Conservation (phyloP, 1,140 invertebrate species). For the Euwallacea similis region DNA sequence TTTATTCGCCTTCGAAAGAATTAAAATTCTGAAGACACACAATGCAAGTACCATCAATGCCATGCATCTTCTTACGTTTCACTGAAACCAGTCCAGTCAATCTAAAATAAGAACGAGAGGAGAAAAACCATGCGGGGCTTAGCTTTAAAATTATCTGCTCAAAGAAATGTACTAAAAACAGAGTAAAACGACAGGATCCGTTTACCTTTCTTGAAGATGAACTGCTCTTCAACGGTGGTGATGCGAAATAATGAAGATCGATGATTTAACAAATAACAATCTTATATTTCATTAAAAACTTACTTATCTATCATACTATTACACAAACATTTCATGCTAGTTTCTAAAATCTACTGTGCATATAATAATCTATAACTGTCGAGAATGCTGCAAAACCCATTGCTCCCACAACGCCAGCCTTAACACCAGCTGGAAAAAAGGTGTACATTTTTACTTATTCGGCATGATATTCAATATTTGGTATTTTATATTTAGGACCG, state of each 20-base stretch:
- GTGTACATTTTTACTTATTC: not conserved
- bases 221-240: too few relatives aligned
- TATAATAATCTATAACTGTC: constrained; percentile 92
- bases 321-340: too few relatives aligned
- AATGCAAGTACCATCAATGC: not conserved
- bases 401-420: constrained; percentile 88
- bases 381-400: constrained; percentile 96
- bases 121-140: constrained; percentile 1
- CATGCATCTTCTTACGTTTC: not conserved
- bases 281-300: too few relatives aligned
- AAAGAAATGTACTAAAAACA: not conserved
- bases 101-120: constrained; percentile 2
- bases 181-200: not conserved
- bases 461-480: too few relatives aligned
- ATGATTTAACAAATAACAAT: too few relatives aligned
- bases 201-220: too few relatives aligned
- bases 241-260: too few relatives aligned
- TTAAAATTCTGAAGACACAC: not conserved
- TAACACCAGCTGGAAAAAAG: constrained; percentile 80
- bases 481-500: not conserved
- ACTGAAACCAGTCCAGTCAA: constrained; percentile 7
- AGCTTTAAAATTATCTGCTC: constrained; percentile 1
- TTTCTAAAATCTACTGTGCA: constrained; percentile 61
- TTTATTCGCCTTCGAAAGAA: not conserved
- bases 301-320: too few relatives aligned